Base-by-base conservation (phyloP, 53 echinoderm and acorn worm genomes). In the Henricia sp. region DNA sequence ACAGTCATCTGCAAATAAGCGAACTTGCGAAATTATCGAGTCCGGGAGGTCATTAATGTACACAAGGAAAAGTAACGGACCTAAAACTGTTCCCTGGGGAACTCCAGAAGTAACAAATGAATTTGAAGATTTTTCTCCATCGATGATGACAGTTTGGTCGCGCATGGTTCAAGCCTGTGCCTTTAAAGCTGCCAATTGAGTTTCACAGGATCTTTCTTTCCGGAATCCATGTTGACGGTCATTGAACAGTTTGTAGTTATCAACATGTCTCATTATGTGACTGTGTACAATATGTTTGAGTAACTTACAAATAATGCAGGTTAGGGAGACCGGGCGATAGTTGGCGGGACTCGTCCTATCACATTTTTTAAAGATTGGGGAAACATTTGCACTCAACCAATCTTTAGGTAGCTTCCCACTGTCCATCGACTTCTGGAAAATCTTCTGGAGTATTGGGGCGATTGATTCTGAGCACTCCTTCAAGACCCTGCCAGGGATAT, bases 1-100 rank as follows among this genome's bases (percentile, higher is more conserved):
- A 32, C 83, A 88, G 65, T 88, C 83, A 50, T 88, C 83, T 51
- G 83, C 88, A 50, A 83, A 88, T 4, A 83, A n/a, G n/a, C n/a
- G n/a, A 54, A 26, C 82, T 2, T 67, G 37, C 21, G 70, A 43
- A n/a, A 56, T 67, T 12, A 82, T 44, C 25, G 55, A 70, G 26
- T 82, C 71, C 9, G 88, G 72, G 21, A 88, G 51, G 73, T 88
- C 88, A 20, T 83, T 83, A 23, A 83, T 88, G 56, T 58, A 83
- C n/a, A 88, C 27, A 14, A 83, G 67, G 39, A 88, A 88, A 2
- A 88, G 70, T 13, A 72, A 23, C 29, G 83, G 83, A 10, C 83
- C 60, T 26, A 88, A 23, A 17, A 87, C 88, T 50, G 71, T 88
- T 17, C 72, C 71, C 63, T 88, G 88, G 19, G 87, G 86, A 10